Base-by-base conservation (phyloP, 2,797 vertebrate genomes). In the Trichosurus vulpecula region DNA sequence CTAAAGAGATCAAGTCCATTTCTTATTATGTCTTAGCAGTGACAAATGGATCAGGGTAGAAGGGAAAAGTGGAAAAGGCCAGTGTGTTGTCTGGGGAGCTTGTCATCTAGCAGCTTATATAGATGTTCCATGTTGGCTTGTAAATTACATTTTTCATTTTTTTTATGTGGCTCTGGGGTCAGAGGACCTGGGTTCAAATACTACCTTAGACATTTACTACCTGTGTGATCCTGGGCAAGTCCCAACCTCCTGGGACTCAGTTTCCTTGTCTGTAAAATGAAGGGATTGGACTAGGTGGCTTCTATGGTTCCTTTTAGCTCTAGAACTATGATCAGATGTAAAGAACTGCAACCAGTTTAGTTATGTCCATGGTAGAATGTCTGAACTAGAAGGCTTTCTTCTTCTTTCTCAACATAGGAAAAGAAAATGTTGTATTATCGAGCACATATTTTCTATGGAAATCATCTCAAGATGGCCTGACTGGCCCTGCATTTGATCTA, bases 311-410 rank as follows among this genome's bases (percentile, higher is more conserved):
- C n/a, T 31, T 74, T 74, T 41, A 41, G 6, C 16, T 47, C 41
- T 47, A 47, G 41, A 81, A 22, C 2, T 27, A 81, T 25, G 41
- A 47, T 10, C 61, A n/a, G 29, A 81, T 30, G 35, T 95, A 91
- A 94, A 96, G 95, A 52, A 13, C 81, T 91, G 27, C 93, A 96
- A 55, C 47, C 27, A 93, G 25, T 0, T 95, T 52, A 96, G 9
- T 57, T 58, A 94, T 95, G 95, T 58, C 93, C 93, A 95, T 93
- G 53, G 41, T 74, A 92, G 97, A 94, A 53, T 57, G 30, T 1
- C 58, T 92, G 54, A 74, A 54, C 90, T 35, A 90, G 66, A 92
- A 93, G 52, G 3, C 4, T 90, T 52, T 94, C 92, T 91, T 94
- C 92, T 91, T 81, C 53, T 95, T 93, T 58, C 57, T 81, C 74